phyloP scores from a whole-genome alignment of 1,140 invertebrate genomes.

The Paramacrobiotus metropolitanus region DNA sequence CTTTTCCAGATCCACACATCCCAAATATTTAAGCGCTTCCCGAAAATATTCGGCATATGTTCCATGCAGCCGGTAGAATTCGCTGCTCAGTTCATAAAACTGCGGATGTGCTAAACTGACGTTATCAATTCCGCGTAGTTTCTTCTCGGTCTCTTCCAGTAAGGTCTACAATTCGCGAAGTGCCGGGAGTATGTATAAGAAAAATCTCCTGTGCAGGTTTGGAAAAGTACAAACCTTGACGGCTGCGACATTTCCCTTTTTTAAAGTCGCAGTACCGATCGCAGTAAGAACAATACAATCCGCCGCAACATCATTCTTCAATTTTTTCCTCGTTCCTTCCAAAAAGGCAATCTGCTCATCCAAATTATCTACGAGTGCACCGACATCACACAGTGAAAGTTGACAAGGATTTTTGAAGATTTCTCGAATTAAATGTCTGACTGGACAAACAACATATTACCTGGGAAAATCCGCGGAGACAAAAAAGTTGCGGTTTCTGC shows the following conservation, averaged over 20 bases:
- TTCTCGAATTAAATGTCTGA: no score
- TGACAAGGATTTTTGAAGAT: background rate
- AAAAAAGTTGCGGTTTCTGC: background rate
- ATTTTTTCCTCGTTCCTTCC: background rate
- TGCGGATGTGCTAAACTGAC: background rate
- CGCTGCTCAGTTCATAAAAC: background rate
- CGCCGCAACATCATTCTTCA: background rate
- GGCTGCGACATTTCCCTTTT: background rate
- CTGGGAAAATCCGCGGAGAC: background rate
- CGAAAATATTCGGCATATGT: background rate
- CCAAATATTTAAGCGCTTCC: background rate
- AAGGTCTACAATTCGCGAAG: background rate
- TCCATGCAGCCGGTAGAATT: background rate
- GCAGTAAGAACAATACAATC: background rate
- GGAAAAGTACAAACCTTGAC: background rate
- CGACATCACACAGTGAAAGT: background rate
- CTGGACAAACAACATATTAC: no score
- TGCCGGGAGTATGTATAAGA: background rate
- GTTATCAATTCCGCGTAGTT: background rate
- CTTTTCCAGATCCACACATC: background rate
- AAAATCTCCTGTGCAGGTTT: background rate
- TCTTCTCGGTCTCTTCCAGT: background rate
- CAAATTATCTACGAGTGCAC: background rate
- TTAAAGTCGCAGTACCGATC: background rate
- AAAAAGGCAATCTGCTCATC: background rate